Evolutionary conservation across 2,797 vertebrate species (phyloP), one percentile per base, ranked within the genome.

Genomic region (Pipistrellus pipistrellus): DNA sequence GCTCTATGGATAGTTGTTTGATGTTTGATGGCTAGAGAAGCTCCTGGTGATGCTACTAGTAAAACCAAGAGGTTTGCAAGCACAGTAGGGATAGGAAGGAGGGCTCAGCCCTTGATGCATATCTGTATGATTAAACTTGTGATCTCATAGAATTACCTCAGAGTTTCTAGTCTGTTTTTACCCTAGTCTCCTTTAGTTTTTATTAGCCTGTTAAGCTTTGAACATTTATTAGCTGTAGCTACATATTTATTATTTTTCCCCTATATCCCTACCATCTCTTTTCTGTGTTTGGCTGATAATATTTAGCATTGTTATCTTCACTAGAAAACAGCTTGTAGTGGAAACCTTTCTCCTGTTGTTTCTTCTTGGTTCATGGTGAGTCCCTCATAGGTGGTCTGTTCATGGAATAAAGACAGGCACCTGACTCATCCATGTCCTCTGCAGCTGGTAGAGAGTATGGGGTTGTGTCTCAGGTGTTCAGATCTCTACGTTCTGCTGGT

Each of bases 61-160:
- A 27, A 27, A 32, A 35, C 4, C 23, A 44, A 72, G 62, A 57
- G 17, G 23, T 57, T 59, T 25, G 21, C 23, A 41, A 14, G 12
- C 15, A 6, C 0, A 51, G 30, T 2, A n/a, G 66, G 21, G 83
- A 17, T 14, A 12, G 25, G 12, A 35, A 30, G 18, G 18, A 51
- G 30, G 14, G 1, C 2, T 9, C 21, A 53, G 44, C 12, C 69
- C 25, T 3, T 6, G 68, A 30, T 11, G 11, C 1, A 1, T 3
- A 20, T 27, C 38, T 85, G 71, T 8, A 9, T 32, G 71, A 46
- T 20, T 32, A 46, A 62, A 46, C 27, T 13, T 17, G 2, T 32
- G 64, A 35, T 44, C 55, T 48, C 8, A 23, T n/a, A 8, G 46
- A 59, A 27, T 38, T 32, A 27, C 20, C 32, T 20, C 8, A 15